A percentile compares a stretch with the other conserved stretches of the same genome.
These are phyloP conservation scores for Rallus limicola DNA, from an alignment of 2,113 vertebrate genomes.

Conservation along the genomic window DNA sequence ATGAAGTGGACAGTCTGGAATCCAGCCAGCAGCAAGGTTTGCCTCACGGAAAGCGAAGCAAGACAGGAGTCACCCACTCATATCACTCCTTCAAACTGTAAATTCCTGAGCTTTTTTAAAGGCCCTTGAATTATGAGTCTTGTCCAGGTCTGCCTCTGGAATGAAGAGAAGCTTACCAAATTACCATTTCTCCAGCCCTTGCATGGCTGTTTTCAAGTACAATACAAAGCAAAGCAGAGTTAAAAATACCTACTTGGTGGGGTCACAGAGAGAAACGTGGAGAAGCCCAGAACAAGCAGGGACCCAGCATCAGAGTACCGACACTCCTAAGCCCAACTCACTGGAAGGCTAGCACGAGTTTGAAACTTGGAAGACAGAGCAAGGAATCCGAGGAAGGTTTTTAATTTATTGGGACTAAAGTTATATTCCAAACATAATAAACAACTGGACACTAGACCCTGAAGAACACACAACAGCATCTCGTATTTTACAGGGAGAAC, in stretches of 20 bases:
- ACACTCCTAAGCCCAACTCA: background rate
- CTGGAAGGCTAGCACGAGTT: background rate
- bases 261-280: background rate
- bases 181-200: background rate
- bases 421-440: background rate
- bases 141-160: background rate
- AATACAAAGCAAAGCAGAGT: background rate
- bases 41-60: background rate
- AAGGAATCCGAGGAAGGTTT: background rate
- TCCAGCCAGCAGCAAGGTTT: background rate
- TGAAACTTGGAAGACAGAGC: background rate
- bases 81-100: background rate
- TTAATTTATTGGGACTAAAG: background rate
- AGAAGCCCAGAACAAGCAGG: background rate
- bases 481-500: background rate
- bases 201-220: background rate
- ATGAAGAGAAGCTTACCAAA: background rate
- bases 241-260: background rate
- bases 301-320: background rate
- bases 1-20: background rate
- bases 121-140: background rate
- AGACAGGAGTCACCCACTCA: background rate
- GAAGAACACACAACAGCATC: background rate
- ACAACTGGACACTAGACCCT: background rate
- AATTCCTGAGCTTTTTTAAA: background rate